These are phyloP conservation scores for Allophyes oxyacanthae DNA, from an alignment of 2,888 invertebrate species.

Conservation along the genomic window DNA sequence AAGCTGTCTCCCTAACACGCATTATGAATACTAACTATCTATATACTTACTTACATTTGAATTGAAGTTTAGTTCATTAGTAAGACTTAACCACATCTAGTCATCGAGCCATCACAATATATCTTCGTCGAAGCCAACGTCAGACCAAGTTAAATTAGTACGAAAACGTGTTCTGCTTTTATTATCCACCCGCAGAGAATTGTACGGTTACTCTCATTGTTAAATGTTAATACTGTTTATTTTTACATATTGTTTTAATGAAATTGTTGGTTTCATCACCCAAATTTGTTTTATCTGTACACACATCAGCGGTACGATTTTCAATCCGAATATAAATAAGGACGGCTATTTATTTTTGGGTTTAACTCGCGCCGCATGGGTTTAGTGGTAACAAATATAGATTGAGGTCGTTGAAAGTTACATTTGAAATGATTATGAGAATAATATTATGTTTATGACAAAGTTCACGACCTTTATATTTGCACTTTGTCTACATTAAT, in stretches of 20 bases:
- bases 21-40: conserved; percentile 1
- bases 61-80: conserved; percentile 29
- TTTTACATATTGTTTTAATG: conserved; percentile 46
- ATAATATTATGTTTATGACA: no score
- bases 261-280: conserved; percentile 30
- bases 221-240: conserved; percentile 62
- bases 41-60: neutral
- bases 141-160: conserved; percentile 77
- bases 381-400: no score
- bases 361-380: conserved; percentile 3
- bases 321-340: conserved; percentile 8
- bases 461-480: no score
- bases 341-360: conserved; percentile 6
- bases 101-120: conserved; percentile 31
- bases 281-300: conserved; percentile 22
- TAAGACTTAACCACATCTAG: conserved; percentile 39
- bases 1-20: neutral
- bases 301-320: conserved; percentile 9
- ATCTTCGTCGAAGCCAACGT: conserved; percentile 60
- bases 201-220: conserved; percentile 61
- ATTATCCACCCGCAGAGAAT: conserved; percentile 66
- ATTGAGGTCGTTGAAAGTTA: no score
- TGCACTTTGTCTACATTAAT: no score
- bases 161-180: conserved; percentile 76
- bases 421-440: no score